phyloP scores from a whole-genome alignment of 2,113 vertebrate genomes.

The Corynorhinus townsendii region DNA sequence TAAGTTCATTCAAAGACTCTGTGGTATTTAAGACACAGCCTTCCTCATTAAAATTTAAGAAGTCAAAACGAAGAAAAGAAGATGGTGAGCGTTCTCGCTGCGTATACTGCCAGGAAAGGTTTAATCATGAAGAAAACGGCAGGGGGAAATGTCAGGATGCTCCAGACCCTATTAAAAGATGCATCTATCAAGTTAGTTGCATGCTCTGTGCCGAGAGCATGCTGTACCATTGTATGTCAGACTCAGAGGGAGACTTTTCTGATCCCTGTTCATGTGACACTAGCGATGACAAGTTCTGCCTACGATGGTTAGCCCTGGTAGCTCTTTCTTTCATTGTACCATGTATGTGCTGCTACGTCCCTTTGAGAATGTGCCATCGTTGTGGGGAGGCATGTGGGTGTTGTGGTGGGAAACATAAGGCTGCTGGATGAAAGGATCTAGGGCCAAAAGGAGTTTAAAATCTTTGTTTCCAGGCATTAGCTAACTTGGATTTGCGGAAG shows the following conservation, averaged over 20 bases:
- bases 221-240: constrained; percentile 99
- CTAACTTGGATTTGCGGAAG: constrained; percentile 90
- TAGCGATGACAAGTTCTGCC: constrained; percentile 97
- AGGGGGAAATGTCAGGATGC: constrained; percentile 98
- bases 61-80: constrained; percentile 93
- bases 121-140: constrained; percentile 98
- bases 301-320: constrained; percentile 97
- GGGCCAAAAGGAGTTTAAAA: constrained; percentile 77
- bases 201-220: constrained; percentile 99
- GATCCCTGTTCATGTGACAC: constrained; percentile 99
- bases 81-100: constrained; percentile 98
- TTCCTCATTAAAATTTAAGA: constrained; percentile 91
- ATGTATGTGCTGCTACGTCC: constrained; percentile 99
- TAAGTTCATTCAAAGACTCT: constrained; percentile 88
- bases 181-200: constrained; percentile 99
- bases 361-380: constrained; percentile 95
- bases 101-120: constrained; percentile 98
- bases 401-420: constrained; percentile 99
- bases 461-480: constrained; percentile 86
- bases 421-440: constrained; percentile 89
- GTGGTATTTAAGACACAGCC: constrained; percentile 94
- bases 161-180: constrained; percentile 96
- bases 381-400: constrained; percentile 97
- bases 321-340: constrained; percentile 96
- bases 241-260: constrained; percentile 98